Percentiles rank a stretch among this genome's conserved stretches.
Evolutionary conservation across 2,797 vertebrate species (phyloP).

Genomic region (Chaunax sp.): DNA sequence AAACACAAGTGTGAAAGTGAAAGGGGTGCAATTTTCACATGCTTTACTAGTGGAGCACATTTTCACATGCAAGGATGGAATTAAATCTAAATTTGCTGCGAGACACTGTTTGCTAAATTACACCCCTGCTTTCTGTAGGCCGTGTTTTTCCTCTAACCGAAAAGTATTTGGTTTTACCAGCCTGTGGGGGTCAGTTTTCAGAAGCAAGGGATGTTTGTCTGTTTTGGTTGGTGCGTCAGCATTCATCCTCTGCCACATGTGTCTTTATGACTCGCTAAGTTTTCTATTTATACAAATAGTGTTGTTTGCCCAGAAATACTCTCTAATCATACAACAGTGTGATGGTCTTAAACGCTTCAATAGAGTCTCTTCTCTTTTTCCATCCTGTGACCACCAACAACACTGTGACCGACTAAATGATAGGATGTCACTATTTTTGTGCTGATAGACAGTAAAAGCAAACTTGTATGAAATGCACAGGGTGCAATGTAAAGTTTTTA

Average conservation of each 20-base stretch:
- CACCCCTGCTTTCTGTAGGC: constrained; percentile 67
- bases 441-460: constrained; percentile 10
- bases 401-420: constrained; percentile 39
- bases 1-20: constrained; percentile 70
- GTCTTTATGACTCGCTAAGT: constrained; percentile 69
- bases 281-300: constrained; percentile 59
- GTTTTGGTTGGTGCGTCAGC: constrained; percentile 52
- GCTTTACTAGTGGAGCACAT: constrained; percentile 68
- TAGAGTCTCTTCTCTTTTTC: constrained; percentile 20
- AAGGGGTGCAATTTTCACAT: constrained; percentile 69
- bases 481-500: constrained; percentile 6
- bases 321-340: constrained; percentile 56
- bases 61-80: constrained; percentile 75
- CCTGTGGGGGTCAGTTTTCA: constrained; percentile 58
- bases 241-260: constrained; percentile 48
- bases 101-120: constrained; percentile 80
- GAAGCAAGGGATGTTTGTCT: constrained; percentile 53
- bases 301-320: constrained; percentile 47
- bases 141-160: constrained; percentile 67
- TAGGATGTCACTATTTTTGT: constrained; percentile 29
- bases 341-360: constrained; percentile 29
- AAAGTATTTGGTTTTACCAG: constrained; percentile 64
- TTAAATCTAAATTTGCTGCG: constrained; percentile 82
- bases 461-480: background rate
- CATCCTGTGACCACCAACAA: constrained; percentile 30